Base-by-base conservation (phyloP, 2,113 vertebrate genomes). In the Macrotis lagotis region DNA sequence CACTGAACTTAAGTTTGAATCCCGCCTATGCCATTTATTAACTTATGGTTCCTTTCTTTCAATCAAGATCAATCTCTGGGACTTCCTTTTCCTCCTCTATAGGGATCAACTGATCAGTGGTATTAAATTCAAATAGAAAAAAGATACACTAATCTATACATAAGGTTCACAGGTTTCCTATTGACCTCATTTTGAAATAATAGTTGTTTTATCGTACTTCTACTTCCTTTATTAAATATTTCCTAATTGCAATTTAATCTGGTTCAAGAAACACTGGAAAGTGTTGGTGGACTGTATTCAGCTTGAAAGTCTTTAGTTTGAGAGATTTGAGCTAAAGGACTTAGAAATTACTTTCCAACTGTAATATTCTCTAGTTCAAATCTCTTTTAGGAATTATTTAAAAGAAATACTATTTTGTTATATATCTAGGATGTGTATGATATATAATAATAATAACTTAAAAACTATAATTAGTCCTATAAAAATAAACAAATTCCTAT, bases 211-310 rank as follows among this genome's bases (percentile, higher is more conserved):
- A 74, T 74, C n/a, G 66, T 74, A 19, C 66, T 74, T n/a, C 26
- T 53, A 25, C 26, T 53, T n/a, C 16, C n/a, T 74, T n/a, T 74
- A 2, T 74, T 74, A 74, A n/a, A n/a, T 74, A 74, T 74, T 74
- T 74, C 66, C 37, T 74, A 74, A 74, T 74, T 74, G n/a, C 12
- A 74, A 19, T 74, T 74, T 74, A n/a, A 74, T n/a, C 59, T n/a
- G 3, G 14, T 74, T 74, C 14, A 31, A 10, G 11, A 26, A 10
- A 48, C 93, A 96, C 95, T 92, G 89, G 93, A 93, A 91, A 97
- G 94, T 53, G n/a, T 96, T 94, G 26, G 26, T 97, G 95, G 93
- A 83, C 91, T 97, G 52, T 91, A n/a, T n/a, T 4, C 0, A 5
- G 37, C 31, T 37, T 74, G 59, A 12, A 74, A 5, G 4, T 37